Base-by-base conservation (phyloP, 1,140 invertebrate species). In the Adelges cooleyi region DNA sequence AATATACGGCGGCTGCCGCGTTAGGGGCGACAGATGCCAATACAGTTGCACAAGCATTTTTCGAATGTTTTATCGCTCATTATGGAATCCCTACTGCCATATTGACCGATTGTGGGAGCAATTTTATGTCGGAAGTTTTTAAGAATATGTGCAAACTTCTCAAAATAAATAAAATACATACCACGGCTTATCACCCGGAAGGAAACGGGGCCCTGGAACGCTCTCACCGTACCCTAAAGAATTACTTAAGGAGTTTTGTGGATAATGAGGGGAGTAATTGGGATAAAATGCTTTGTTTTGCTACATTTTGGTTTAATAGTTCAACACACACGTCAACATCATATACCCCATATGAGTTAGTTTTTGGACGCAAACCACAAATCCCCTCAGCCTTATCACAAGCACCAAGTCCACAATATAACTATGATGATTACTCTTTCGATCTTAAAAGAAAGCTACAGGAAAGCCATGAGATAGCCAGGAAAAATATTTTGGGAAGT, bases 261-360 rank as follows among this genome's bases (percentile, higher is more conserved):
- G 71, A 69, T 17, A n/a, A 68, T 10, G 66, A 71, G 23, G 66
- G 71, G 23, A 69, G 38, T 10, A 72, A 79, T 66, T 80, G 78
- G 78, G 76, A 79, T 49, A 53, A 72, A 53, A 75, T 72, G 6
- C 59, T 78, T 1, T 71, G 70, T 1, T 73, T 73, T 17, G 76
- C 76, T 0, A 73, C 73, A 11, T 78, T 77, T 67, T 73, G n/a
- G n/a, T n/a, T n/a, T n/a, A 33, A 33, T 33, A 33, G 5, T 79
- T 80, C 40, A 75, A 74, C 0, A 70, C 74, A n/a, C 33, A 71
- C 1, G 77, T n/a, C n/a, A n/a, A 80, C 59, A 67, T 67, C 49
- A 69, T 72, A 0, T 79, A 74, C 0, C 69, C 71, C 10, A 75
- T 71, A 66, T 67, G 73, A 10, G 74, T 77, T 2, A 74, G 75